Conservation (phyloP, 2,113 vertebrate genomes). For the Leptobrachium ailaonicum region DNA sequence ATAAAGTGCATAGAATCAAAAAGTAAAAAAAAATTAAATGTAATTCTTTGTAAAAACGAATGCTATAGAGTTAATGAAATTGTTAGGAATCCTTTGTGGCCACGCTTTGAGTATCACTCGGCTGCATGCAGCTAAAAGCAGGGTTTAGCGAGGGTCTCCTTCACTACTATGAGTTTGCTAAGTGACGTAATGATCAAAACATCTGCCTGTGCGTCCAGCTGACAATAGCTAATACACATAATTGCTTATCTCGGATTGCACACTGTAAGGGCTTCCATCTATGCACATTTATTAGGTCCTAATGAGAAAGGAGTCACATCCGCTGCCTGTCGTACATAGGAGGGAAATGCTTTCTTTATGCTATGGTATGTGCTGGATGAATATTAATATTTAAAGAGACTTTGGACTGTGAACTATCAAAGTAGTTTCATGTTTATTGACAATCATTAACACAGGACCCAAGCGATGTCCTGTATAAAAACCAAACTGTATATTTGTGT, state of each 20-base stretch:
- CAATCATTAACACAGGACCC: conserved; percentile 76
- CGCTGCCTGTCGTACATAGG: conserved; percentile 62
- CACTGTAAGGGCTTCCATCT: conserved; percentile 64
- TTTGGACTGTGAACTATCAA: conserved; percentile 82
- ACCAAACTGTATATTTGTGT: too few relatives aligned
- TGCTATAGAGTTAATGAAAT: background rate
- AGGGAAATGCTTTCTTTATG: conserved; percentile 79
- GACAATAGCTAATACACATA: conserved; percentile 37
- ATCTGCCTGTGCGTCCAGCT: conserved; percentile 56
- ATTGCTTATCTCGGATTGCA: conserved; percentile 76
- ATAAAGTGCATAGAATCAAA: background rate
- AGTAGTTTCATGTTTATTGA: conserved; percentile 72
- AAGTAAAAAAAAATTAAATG: background rate
- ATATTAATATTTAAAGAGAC: conserved; percentile 67
- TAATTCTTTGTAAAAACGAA: background rate
- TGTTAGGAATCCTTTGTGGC: background rate
- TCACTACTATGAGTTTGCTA: conserved; percentile 1
- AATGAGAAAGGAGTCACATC: conserved; percentile 58
- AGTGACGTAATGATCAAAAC: background rate
- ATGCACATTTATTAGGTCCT: conserved; percentile 61
- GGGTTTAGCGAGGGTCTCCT: background rate
- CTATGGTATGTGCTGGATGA: conserved; percentile 77
- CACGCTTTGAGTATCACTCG: background rate
- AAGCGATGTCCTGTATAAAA: conserved; percentile 56
- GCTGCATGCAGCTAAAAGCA: background rate